phyloP scores from a whole-genome alignment of 1,140 invertebrate species.

The Drosophila nasuta region DNA sequence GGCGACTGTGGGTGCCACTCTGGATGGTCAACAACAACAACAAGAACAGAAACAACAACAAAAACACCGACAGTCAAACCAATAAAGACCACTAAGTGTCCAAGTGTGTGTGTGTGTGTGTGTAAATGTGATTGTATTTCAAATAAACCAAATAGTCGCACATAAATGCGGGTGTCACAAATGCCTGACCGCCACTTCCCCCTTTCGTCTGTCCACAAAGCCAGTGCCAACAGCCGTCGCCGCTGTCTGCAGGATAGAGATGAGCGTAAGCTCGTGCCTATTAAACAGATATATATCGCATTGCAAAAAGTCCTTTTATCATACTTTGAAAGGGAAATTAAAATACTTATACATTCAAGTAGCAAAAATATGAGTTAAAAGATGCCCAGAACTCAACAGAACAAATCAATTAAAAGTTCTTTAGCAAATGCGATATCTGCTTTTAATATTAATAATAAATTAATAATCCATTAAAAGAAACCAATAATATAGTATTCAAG shows the following conservation, averaged over 20 bases:
- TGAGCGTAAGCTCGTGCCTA: constrained; percentile 8
- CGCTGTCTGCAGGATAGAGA: not conserved
- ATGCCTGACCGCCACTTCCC: constrained; percentile 31
- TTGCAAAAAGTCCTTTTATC: not conserved
- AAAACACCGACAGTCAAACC: constrained; percentile 47
- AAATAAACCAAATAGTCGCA: constrained; percentile 83
- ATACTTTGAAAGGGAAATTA: too few species aligned
- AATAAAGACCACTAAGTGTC: constrained; percentile 82
- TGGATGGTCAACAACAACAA: constrained; percentile 49
- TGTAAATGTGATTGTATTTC: constrained; percentile 75
- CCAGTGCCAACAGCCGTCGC: not conserved
- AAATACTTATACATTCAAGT: too few species aligned
- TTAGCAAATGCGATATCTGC: too few species aligned
- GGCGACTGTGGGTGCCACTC: constrained; percentile 66
- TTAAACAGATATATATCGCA: not conserved
- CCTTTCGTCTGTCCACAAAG: not conserved
- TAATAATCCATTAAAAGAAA: too few species aligned
- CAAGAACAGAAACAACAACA: constrained; percentile 2
- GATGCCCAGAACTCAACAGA: too few species aligned
- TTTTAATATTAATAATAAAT: too few species aligned
- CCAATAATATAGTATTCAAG: too few species aligned
- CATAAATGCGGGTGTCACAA: constrained; percentile 79
- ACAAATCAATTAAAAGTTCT: too few species aligned
- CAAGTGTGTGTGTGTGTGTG: constrained; percentile 56
- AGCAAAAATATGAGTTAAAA: too few species aligned